Conservation (phyloP, 2,113 vertebrate genomes). For the Cottus gobio region DNA sequence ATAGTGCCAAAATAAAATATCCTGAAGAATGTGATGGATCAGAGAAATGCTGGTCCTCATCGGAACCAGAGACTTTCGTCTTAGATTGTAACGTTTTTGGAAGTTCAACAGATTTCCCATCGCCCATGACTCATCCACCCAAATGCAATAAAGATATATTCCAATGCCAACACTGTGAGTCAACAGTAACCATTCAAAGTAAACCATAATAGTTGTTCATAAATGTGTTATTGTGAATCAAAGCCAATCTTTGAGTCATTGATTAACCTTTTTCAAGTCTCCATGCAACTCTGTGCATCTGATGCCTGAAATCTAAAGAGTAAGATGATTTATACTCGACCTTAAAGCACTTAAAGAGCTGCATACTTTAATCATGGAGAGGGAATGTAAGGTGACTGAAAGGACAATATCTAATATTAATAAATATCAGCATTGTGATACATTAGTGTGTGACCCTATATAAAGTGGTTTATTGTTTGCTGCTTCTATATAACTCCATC, state of each 20-base stretch:
- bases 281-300: conserved; percentile 41
- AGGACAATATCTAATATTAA: not conserved
- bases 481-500: not conserved
- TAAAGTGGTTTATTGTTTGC: not conserved
- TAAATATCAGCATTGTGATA: not conserved
- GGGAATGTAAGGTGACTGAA: not conserved
- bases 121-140: not conserved
- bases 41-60: not conserved
- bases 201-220: conserved; percentile 24
- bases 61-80: not conserved
- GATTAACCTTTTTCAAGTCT: conserved; percentile 49
- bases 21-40: not conserved
- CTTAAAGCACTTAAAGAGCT: conserved; percentile 13
- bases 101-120: not conserved
- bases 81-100: conserved; percentile 25
- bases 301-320: conserved; percentile 15
- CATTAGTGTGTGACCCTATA: not conserved
- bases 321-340: conserved; percentile 24
- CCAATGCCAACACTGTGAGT: not conserved
- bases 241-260: conserved; percentile 13
- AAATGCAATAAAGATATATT: not conserved
- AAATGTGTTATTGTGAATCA: conserved; percentile 11
- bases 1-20: not conserved
- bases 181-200: not conserved
- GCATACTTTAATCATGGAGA: not conserved